Conservation (phyloP, 1,140 invertebrate species). For the Bombyx mandarina region DNA sequence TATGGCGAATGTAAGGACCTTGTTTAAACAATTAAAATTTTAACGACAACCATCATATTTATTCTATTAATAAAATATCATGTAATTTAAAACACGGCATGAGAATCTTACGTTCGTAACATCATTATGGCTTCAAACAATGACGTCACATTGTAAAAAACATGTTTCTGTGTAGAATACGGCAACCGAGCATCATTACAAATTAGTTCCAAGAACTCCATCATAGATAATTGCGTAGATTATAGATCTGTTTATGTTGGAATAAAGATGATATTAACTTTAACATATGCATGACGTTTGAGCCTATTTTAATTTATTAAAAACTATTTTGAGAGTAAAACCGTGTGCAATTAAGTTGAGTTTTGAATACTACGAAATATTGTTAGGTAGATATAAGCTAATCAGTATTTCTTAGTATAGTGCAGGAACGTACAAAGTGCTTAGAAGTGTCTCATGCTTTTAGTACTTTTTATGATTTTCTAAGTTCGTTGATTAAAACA, state of each 20-base stretch:
- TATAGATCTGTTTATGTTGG: constrained; percentile 18
- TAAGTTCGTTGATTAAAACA: too few species aligned
- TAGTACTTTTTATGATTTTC: too few species aligned
- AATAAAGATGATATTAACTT: constrained; percentile 24
- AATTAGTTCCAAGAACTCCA: constrained; percentile 43
- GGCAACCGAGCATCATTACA: constrained; percentile 35
- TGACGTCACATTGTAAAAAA: constrained; percentile 54
- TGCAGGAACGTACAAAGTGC: not conserved
- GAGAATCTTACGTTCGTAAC: constrained; percentile 15
- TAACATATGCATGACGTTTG: constrained; percentile 7
- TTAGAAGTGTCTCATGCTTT: constrained; percentile 1
- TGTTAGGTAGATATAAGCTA: constrained; percentile 1
- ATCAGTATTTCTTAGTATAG: not conserved
- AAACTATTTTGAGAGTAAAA: not conserved
- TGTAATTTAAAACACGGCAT: constrained; percentile 13
- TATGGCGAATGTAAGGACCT: too few species aligned
- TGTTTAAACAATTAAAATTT: too few species aligned
- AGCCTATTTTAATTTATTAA: constrained; percentile 9
- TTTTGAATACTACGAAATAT: not conserved
- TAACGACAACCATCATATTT: too few species aligned
- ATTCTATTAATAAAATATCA: too few species aligned
- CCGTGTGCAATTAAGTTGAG: not conserved
- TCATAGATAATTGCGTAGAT: constrained; percentile 45
- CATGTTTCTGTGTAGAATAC: constrained; percentile 37
- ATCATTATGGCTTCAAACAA: constrained; percentile 20